phyloP scores from a whole-genome alignment of 2,888 invertebrate genomes.

The Anoncus sp. region DNA sequence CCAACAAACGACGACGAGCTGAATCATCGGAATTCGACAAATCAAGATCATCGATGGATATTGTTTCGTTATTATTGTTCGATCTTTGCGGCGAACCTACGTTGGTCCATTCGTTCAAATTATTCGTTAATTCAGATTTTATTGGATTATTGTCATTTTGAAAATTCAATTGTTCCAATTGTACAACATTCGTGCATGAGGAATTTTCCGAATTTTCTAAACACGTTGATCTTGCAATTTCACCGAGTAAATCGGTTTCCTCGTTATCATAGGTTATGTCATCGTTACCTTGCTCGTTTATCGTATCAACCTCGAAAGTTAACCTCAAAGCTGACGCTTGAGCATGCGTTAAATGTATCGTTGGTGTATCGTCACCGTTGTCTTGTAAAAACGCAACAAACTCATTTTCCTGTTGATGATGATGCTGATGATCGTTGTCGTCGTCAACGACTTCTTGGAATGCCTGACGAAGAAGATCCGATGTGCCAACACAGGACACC shows the following conservation, averaged over 20 bases:
- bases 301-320: conserved; percentile 77
- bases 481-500: conserved; percentile 70
- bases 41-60: conserved; percentile 43
- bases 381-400: conserved; percentile 79
- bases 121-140: conserved; percentile 44
- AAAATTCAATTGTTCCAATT: conserved; percentile 45
- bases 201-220: conserved; percentile 35
- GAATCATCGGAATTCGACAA: conserved; percentile 9
- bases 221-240: conserved; percentile 38
- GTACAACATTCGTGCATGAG: conserved; percentile 9
- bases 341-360: conserved; percentile 80
- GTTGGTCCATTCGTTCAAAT: conserved; percentile 34
- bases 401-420: conserved; percentile 73
- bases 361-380: conserved; percentile 76
- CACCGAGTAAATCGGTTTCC: conserved; percentile 63
- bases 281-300: conserved; percentile 64
- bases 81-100: neutral
- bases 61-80: conserved; percentile 38
- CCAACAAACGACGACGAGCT: conserved; percentile 8
- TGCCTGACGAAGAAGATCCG: conserved; percentile 79
- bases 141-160: conserved; percentile 4
- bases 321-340: conserved; percentile 81
- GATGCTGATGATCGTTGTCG: too few species aligned
- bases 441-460: conserved; percentile 80
- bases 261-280: conserved; percentile 68